phyloP scores from a whole-genome alignment of 2,888 invertebrate species.

The Pterostichus niger region DNA sequence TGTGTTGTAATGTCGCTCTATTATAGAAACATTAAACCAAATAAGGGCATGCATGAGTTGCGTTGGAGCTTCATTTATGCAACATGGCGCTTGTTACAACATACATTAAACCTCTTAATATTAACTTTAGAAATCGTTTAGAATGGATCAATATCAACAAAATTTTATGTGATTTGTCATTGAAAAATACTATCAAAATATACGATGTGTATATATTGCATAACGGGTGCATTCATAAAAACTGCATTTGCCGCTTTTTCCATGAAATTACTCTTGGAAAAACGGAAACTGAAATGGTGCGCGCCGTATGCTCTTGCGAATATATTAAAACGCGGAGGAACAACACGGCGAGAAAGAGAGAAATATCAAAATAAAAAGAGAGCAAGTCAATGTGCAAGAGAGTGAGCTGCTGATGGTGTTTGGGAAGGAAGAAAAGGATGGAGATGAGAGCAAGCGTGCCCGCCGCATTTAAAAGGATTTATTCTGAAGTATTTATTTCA shows the following conservation, averaged over 20 bases:
- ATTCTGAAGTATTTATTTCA: slow-evolving; percentile 68
- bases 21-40: slow-evolving; percentile 43
- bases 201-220: slow-evolving; percentile 44
- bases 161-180: slow-evolving; percentile 46
- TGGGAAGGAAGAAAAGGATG: slow-evolving; percentile 5
- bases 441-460: slow-evolving; percentile 17
- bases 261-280: slow-evolving; percentile 53
- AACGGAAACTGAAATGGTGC: slow-evolving; percentile 60
- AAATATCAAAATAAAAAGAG: slow-evolving; percentile 47
- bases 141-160: slow-evolving; percentile 59
- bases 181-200: slow-evolving; percentile 44
- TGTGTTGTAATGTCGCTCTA: slow-evolving; percentile 23
- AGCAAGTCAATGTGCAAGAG: slow-evolving; percentile 2
- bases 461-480: slow-evolving; percentile 67
- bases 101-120: slow-evolving; percentile 57
- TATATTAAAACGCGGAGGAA: slow-evolving; percentile 61
- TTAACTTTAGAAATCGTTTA: slow-evolving; percentile 57
- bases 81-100: slow-evolving; percentile 29
- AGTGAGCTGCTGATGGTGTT: not conserved
- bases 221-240: slow-evolving; percentile 58
- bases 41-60: slow-evolving; percentile 14
- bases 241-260: slow-evolving; percentile 61
- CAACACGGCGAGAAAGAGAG: slow-evolving; percentile 48
- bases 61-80: slow-evolving; percentile 31
- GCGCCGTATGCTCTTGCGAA: slow-evolving; percentile 60